A percentile compares a stretch with the other conserved stretches of the same genome.
Evolutionary conservation across 2,113 vertebrate genomes (phyloP).

Genomic region (Elachura formosa): DNA sequence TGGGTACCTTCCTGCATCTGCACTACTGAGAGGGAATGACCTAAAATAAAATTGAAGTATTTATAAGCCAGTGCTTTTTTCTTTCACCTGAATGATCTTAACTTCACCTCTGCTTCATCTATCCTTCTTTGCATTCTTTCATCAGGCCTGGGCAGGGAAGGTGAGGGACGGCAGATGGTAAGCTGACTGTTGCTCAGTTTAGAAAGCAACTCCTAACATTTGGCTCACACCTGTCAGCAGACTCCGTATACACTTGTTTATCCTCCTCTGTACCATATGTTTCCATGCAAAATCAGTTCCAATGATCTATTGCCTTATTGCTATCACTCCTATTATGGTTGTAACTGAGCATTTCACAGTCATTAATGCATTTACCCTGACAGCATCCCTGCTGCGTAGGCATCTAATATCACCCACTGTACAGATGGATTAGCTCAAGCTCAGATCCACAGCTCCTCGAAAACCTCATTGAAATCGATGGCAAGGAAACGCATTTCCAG

Average conservation of each 20-base stretch:
- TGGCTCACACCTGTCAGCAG: constrained; percentile 61
- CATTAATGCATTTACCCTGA: constrained; percentile 37
- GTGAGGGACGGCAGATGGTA: constrained; percentile 19
- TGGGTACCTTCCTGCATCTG: background rate
- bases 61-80: background rate
- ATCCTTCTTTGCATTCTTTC: background rate
- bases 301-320: constrained; percentile 60
- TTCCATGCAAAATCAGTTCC: constrained; percentile 43
- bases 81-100: background rate
- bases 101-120: background rate
- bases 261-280: constrained; percentile 60
- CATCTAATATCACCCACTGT: constrained; percentile 49
- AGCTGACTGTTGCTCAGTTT: constrained; percentile 38
- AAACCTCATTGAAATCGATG: background rate
- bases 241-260: constrained; percentile 45
- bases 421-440: constrained; percentile 28
- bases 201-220: constrained; percentile 42
- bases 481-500: background rate
- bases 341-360: constrained; percentile 54
- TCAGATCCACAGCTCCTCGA: background rate
- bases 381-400: constrained; percentile 31
- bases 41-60: background rate
- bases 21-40: background rate
- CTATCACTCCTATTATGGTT: constrained; percentile 52
- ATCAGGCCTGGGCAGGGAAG: background rate